These are phyloP conservation scores for Mustela lutreola DNA, from an alignment of 2,113 vertebrate genomes.

Conservation along the genomic window DNA sequence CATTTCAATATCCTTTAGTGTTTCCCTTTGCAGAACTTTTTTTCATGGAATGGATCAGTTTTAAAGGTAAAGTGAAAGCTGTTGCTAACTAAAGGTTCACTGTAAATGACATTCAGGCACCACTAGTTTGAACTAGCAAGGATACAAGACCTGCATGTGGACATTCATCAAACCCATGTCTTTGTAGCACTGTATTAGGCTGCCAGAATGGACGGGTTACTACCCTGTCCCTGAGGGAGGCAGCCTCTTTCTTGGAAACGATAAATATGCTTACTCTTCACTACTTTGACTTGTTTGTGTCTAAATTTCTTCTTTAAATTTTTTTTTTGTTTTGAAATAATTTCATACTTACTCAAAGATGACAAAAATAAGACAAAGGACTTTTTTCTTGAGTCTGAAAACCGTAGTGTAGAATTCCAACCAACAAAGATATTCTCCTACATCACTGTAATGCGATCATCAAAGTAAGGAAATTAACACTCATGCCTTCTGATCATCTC, in stretches of 20 bases:
- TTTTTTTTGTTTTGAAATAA: not conserved
- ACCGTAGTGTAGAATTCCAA: not conserved
- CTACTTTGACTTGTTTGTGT: not conserved
- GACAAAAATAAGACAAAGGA: not conserved
- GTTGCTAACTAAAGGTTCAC: not conserved
- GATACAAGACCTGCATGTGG: not conserved
- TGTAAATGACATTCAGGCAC: not conserved
- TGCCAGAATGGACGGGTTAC: not conserved
- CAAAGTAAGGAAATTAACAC: not conserved
- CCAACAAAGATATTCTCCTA: not conserved
- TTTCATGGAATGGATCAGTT: not conserved
- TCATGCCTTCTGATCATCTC: not conserved
- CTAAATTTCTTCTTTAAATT: constrained; percentile 39
- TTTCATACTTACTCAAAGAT: not conserved
- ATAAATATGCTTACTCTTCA: not conserved
- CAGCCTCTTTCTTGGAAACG: not conserved
- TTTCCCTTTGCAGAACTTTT: not conserved
- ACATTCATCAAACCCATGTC: not conserved
- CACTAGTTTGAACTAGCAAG: not conserved
- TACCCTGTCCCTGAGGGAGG: not conserved
- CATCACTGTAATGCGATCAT: not conserved
- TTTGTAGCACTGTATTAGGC: not conserved
- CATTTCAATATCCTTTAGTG: not conserved
- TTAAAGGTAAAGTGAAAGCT: not conserved
- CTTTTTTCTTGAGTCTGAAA: not conserved